These are phyloP conservation scores for Eupithecia inturbata DNA, from an alignment of 2,888 invertebrate genomes.

Conservation along the genomic window DNA sequence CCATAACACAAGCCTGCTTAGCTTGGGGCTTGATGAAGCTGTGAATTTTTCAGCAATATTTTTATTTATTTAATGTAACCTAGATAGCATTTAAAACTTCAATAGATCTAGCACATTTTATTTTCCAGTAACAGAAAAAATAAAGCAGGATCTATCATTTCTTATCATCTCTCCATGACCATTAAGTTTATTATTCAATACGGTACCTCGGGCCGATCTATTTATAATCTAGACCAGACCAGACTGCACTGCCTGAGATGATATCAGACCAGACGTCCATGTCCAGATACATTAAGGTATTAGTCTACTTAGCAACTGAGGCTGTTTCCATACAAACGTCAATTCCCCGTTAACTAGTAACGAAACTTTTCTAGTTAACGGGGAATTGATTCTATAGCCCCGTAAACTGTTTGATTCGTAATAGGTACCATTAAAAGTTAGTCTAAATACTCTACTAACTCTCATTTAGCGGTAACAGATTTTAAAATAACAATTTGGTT, in stretches of 20 bases:
- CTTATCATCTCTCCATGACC: background rate
- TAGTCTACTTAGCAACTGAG: background rate
- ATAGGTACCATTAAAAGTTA: background rate
- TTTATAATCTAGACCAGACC: constrained; percentile 21
- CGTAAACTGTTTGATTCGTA: background rate
- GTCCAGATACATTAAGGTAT: constrained; percentile 18
- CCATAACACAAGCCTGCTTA: too few species aligned
- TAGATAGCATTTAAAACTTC: too few species aligned
- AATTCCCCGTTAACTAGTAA: too few species aligned
- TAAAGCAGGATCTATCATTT: background rate
- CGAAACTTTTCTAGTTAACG: background rate
- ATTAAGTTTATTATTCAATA: constrained; percentile 5
- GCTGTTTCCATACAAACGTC: constrained; percentile 4
- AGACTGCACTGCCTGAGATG: background rate
- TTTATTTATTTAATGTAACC: too few species aligned
- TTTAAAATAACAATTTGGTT: too few species aligned
- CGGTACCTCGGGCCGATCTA: constrained; percentile 15
- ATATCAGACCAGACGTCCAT: constrained; percentile 25
- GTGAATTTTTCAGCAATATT: too few species aligned
- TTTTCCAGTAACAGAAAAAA: background rate
- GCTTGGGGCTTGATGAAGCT: too few species aligned
- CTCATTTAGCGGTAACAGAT: too few species aligned
- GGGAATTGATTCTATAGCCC: background rate
- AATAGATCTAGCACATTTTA: too few species aligned
- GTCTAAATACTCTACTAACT: too few species aligned